A percentile compares a stretch with the other conserved stretches of the same genome.
These are phyloP conservation scores for Trichosurus vulpecula DNA, from an alignment of 2,797 vertebrate genomes.

Conservation along the genomic window DNA sequence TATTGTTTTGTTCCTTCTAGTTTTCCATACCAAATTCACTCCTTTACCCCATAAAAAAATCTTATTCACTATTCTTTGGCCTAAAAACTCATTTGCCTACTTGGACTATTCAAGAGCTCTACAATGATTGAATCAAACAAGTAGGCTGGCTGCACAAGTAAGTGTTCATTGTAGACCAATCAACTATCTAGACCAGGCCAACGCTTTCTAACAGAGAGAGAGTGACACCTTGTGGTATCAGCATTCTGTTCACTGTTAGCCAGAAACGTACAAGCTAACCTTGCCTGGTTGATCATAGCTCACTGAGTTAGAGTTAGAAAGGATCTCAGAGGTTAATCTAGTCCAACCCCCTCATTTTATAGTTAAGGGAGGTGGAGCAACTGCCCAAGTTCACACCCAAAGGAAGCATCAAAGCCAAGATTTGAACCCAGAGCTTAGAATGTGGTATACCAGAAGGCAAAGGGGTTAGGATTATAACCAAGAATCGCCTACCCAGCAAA, in stretches of 20 bases:
- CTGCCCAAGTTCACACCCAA: background rate
- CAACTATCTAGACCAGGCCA: background rate
- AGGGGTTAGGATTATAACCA: background rate
- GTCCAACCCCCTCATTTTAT: background rate
- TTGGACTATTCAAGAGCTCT: background rate
- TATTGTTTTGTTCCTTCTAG: background rate
- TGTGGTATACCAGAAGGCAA: background rate
- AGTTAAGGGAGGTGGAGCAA: background rate
- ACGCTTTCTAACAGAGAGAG: background rate
- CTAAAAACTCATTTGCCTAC: background rate
- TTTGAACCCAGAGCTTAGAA: background rate
- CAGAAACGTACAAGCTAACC: background rate
- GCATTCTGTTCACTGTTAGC: background rate
- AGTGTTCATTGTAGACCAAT: background rate
- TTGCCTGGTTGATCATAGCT: background rate
- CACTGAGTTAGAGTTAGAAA: background rate
- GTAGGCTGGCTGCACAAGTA: background rate
- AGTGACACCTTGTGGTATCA: background rate
- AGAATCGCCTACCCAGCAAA: background rate
- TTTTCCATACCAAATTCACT: background rate
- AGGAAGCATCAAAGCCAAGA: background rate
- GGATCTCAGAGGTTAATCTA: background rate
- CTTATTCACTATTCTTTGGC: background rate
- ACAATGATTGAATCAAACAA: background rate
- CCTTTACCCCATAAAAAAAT: background rate